Evolutionary conservation across 2,888 invertebrate species (phyloP).

Genomic region (Lasioglossum calceatum): DNA sequence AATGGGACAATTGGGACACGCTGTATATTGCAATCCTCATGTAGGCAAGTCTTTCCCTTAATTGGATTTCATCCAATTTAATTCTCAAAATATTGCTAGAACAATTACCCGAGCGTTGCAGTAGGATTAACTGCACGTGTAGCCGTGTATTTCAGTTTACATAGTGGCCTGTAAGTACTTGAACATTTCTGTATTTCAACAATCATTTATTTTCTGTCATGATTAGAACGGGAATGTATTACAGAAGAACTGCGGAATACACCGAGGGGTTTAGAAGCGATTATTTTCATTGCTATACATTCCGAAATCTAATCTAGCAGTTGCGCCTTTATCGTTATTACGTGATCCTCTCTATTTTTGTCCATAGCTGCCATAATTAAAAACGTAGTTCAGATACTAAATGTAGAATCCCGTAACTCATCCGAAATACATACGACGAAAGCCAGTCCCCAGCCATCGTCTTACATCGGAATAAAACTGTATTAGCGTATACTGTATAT

Average conservation of each 20-base stretch:
- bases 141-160: background rate
- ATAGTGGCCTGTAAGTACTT: background rate
- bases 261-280: background rate
- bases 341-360: background rate
- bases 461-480: too few species aligned
- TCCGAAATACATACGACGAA: too few species aligned
- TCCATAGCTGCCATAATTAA: background rate
- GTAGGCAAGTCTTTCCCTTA: background rate
- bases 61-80: slow-evolving; percentile 8
- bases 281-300: background rate
- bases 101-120: slow-evolving; percentile 5
- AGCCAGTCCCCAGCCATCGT: too few species aligned
- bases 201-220: background rate
- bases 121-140: slow-evolving; percentile 2
- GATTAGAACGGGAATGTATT: background rate
- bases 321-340: background rate
- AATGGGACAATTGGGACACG: background rate
- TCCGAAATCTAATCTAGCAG: background rate
- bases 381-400: background rate
- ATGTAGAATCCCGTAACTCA: too few species aligned
- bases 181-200: background rate
- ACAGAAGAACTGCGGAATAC: background rate
- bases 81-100: slow-evolving; percentile 7
- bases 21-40: background rate
- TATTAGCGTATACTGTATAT: too few species aligned